These are phyloP conservation scores for Sicus ferrugineus DNA, from an alignment of 2,888 invertebrate genomes.

Conservation along the genomic window DNA sequence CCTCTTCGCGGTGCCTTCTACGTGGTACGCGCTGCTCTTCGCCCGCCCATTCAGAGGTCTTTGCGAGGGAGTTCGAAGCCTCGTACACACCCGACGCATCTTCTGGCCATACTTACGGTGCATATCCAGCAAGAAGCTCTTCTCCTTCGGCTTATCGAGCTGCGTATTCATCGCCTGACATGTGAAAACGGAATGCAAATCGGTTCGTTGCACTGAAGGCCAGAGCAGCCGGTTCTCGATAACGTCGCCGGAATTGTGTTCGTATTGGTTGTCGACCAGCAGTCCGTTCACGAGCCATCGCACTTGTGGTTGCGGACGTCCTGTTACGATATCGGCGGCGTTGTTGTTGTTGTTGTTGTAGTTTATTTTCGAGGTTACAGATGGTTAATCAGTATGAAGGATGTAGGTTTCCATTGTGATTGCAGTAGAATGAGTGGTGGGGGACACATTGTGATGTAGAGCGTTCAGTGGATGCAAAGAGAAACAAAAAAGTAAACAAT, in stretches of 20 bases:
- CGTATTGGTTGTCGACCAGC: conserved; percentile 81
- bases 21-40: not conserved
- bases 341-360: conserved; percentile 10
- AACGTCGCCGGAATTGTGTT: conserved; percentile 84
- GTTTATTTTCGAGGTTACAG: not conserved
- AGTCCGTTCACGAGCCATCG: conserved; percentile 85
- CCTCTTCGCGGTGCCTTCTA: not conserved
- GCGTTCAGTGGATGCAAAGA: not conserved
- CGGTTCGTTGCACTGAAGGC: conserved; percentile 78
- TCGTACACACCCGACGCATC: too few species aligned
- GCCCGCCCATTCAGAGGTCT: not conserved
- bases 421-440: not conserved
- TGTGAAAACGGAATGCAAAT: conserved; percentile 86
- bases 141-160: conserved; percentile 80
- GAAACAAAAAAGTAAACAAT: not conserved
- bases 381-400: not conserved
- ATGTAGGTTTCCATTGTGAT: too few species aligned
- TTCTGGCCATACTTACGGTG: conserved; percentile 73
- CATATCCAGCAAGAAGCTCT: conserved; percentile 79
- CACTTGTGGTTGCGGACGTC: conserved; percentile 82
- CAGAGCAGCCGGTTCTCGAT: conserved; percentile 83
- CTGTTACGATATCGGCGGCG: conserved; percentile 64
- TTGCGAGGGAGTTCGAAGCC: too few species aligned
- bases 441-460: not conserved
- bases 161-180: conserved; percentile 88